Base-by-base conservation (phyloP, 2,113 vertebrate species). In the Orthochromis indermauri region DNA sequence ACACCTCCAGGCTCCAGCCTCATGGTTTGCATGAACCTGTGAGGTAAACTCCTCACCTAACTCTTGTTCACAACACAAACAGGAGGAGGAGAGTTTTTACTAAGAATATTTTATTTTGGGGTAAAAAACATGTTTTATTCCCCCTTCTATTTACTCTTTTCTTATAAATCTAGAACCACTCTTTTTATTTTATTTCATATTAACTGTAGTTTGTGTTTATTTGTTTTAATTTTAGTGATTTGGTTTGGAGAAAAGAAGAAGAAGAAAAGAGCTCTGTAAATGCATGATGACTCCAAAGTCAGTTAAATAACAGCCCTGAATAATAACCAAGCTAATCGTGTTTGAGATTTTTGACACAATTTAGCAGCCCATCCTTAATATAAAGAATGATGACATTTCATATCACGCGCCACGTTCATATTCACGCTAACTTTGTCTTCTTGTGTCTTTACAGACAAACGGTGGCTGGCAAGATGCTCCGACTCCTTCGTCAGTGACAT, bases 401-500 rank as follows among this genome's bases (percentile, higher is more conserved):
- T 16, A 24, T 42, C 63, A 73, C 4, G 5, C 8, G 1, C 24
- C 24, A 10, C 13, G 2, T 17, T 17, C 13, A 14, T 79, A 26
- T 86, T 17, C n/a, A n/a, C 5, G 28, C 79, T n/a, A 10, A 73
- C 12, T 24, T 14, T 63, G 55, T 79, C 16, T 53, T 59, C 9
- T 92, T 82, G 57, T 84, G 12, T 91, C 61, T 80, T 37, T 24
- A 63, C 96, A 99, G 99, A 98, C 98, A 97, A 99, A 99, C 93
- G 98, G 99, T 94, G 98, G 98, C 95, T 99, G 99, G 98, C 98
- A 99, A 96, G 99, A 99, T 93, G 98, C 98, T 95, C 98, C 98
- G 87, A 99, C 99, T 96, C 99, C 99, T 89, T 99, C 99, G 83
- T 99, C 99, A 94, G 98, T 99, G 97, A 99, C 98, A 96, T 99